Base-by-base conservation (phyloP, 2,888 invertebrate species). In the Leucophenga maculata region DNA sequence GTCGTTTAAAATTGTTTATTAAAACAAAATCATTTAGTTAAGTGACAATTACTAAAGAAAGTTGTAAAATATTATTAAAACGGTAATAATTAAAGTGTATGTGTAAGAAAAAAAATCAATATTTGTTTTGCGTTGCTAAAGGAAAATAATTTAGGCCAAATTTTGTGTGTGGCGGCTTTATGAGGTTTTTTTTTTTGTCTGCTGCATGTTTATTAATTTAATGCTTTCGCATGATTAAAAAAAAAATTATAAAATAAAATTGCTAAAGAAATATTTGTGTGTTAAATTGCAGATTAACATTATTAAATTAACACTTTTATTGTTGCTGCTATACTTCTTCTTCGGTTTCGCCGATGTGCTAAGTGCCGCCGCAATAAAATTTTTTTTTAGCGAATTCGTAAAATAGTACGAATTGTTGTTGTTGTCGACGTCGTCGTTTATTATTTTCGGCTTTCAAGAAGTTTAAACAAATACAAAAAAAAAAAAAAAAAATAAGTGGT, bases 371-470 rank as follows among this genome's bases (percentile, higher is more conserved):
- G 69, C 67, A 46, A 65, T 48, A 22, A 44, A 65, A 66, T 71
- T 62, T 78, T 71, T 62, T 78, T 80, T 75, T 71, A 71, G 78
- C 82, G 82, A 83, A 79, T 83, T 77, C 76, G 60, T 72, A 74
- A 72, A 71, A 60, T 44, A 59, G 31, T 18, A 59, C 14, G 4
- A 32, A 32, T 59, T 59, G 59, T 32, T 59, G 16, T 32, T 8
- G 46, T 50, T 65, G 26, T 3, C 31, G 44, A 9, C 26, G 83
- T 83, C 72, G 77, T 69, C 73, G 68, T 73, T 70, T 66, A 50
- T 71, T 55, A 68, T 71, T 18, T 65, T 65, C 26, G n/a, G 65
- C 22, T 65, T 18, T 3, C 54, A 6, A n/a, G 32, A 20, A 66
- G 46, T 64, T 48, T 64, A 62, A 62, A 64, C 62, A 20, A 48